Percentiles rank a stretch among this genome's conserved stretches.
Evolutionary conservation across 2,888 invertebrate species (phyloP).

Genomic region (Choristoneura rosaceana): DNA sequence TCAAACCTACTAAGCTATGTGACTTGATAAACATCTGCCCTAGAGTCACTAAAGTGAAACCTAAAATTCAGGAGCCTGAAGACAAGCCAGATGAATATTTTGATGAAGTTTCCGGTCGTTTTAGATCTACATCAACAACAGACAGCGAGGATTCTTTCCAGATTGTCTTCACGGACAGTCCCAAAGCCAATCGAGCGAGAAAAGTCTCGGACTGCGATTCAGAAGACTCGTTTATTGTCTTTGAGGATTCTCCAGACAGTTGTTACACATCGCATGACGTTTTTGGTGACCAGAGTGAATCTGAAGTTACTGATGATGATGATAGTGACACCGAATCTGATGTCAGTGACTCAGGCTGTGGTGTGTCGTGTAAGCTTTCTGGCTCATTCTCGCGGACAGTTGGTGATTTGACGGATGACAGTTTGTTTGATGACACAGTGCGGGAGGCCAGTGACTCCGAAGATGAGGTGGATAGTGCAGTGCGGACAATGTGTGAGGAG

Average conservation of each 20-base stretch:
- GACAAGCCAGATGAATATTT: constrained; percentile 56
- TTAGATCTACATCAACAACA: constrained; percentile 61
- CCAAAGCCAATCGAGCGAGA: constrained; percentile 51
- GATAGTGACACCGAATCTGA: constrained; percentile 56
- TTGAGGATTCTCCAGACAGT: constrained; percentile 73
- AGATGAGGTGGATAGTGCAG: constrained; percentile 74
- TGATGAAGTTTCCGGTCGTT: constrained; percentile 73
- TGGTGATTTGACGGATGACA: constrained; percentile 72
- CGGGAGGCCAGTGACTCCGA: constrained; percentile 47
- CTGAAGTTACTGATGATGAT: constrained; percentile 49
- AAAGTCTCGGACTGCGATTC: constrained; percentile 83
- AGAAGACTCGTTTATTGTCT: constrained; percentile 86
- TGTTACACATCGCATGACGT: constrained; percentile 76
- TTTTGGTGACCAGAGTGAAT: constrained; percentile 59
- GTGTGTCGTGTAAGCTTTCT: constrained; percentile 53
- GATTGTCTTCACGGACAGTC: constrained; percentile 74
- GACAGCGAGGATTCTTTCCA: constrained; percentile 79
- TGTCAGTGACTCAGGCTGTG: constrained; percentile 64
- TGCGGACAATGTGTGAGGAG: constrained; percentile 47
- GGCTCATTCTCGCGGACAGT: constrained; percentile 67
- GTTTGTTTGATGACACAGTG: constrained; percentile 59
- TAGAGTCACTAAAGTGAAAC: not conserved
- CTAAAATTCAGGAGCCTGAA: not conserved
- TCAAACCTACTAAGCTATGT: constrained; percentile 11
- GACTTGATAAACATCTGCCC: constrained; percentile 18